A percentile compares a stretch with the other conserved stretches of the same genome.
phyloP scores from a whole-genome alignment of 92 coral and sea anemone genomes.

The Palythoa caribaeorum region DNA sequence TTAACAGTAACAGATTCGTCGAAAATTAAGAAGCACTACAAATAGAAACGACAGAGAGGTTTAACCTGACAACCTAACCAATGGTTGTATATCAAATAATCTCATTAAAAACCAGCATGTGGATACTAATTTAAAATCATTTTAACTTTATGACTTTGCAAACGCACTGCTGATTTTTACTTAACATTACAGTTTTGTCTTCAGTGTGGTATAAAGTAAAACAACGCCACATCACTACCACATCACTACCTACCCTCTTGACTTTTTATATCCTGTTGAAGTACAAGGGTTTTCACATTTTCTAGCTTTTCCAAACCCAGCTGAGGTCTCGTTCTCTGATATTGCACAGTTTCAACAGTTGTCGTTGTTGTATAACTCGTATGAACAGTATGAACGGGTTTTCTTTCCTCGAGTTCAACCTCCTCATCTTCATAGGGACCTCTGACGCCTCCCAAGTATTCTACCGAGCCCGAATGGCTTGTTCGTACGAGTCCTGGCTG shows the following conservation, averaged over 20 bases:
- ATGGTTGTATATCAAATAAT: not conserved
- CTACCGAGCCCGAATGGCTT: conserved; percentile 44
- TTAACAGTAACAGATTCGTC: not conserved
- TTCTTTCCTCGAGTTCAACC: conserved; percentile 29
- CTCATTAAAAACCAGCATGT: not conserved
- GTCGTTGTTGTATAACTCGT: not conserved
- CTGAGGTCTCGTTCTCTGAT: conserved; percentile 30
- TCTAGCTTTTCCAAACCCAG: conserved; percentile 77
- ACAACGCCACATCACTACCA: not conserved
- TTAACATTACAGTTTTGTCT: too few species aligned
- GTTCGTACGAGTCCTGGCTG: conserved; percentile 39
- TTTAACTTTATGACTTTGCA: not conserved
- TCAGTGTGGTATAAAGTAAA: not conserved
- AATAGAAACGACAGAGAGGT: not conserved
- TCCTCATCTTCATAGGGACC: conserved; percentile 22
- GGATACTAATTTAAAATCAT: not conserved
- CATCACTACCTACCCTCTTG: conserved; percentile 62
- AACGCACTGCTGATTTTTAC: too few species aligned
- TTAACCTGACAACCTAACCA: not conserved
- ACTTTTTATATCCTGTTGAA: conserved; percentile 60
- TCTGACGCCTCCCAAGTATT: conserved; percentile 42
- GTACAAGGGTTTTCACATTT: conserved; percentile 61
- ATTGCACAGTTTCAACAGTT: not conserved
- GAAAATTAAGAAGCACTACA: not conserved
- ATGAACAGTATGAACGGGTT: not conserved